Evolutionary conservation across 2,113 vertebrate genomes (phyloP), one percentile per base, ranked within the genome.

Genomic region (Sisor rabdophorus): DNA sequence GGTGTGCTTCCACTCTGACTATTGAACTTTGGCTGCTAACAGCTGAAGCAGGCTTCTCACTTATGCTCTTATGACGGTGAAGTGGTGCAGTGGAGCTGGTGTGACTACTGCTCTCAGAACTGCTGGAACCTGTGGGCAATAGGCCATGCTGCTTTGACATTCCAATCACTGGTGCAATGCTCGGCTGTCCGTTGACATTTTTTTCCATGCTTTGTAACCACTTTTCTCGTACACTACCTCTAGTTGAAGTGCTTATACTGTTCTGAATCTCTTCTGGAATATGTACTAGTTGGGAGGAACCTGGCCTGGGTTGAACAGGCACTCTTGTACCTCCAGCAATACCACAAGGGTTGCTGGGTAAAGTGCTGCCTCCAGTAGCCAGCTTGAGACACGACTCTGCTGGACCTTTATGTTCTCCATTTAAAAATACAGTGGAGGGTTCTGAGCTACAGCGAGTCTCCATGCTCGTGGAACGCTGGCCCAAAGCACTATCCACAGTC

Each of bases 101-200:
- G 81, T 94, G 95, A 82, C 93, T 92, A 81, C 92, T 93, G 68
- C 92, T 92, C 0, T 93, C 92, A 0, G 91, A 90, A 83, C 93
- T 91, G 82, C 95, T 96, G 22, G 96, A 95, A 63, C 96, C 95
- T 74, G 93, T 90, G 79, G 97, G 96, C 15, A 98, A 92, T 11
- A 98, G 92, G 2, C 95, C 95, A 86, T 99, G 97, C 83, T 99
- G 97, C 89, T 98, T 99, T 81, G 95, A 97, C 95, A 98, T 95
- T 47, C 96, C 95, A 50, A 98, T 98, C 16, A 98, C 96, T 81
- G 98, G 97, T 94, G 98, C 94, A 84, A 98, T 93, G 48, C 96
- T 91, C 1, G 96, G 95, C 85, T 97, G 96, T 81, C 86, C 92
- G 1, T 92, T 95, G 82, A 90, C 92, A 3, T 92, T 94, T 89